A percentile compares a stretch with the other conserved stretches of the same genome.
Conservation (phyloP, 2,797 vertebrate genomes). For the Sebastes glaucus region DNA sequence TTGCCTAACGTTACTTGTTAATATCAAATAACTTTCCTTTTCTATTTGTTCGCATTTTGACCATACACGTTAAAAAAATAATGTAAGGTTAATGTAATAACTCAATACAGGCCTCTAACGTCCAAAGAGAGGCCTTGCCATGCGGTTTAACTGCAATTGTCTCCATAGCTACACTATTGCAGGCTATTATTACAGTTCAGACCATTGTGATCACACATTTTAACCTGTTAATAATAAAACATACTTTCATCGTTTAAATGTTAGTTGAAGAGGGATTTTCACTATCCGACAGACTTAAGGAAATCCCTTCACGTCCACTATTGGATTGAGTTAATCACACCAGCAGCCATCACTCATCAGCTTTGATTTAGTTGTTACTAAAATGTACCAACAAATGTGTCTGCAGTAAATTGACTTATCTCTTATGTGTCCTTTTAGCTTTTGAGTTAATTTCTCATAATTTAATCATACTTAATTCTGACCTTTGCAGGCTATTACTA, state of each 20-base stretch:
- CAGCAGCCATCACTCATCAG: not conserved
- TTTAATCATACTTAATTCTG: too few species aligned
- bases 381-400: not conserved
- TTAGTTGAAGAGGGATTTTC: not conserved
- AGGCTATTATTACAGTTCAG: accelerated
- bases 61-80: accelerated
- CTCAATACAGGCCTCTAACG: not conserved
- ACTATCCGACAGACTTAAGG: not conserved
- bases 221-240: too few species aligned
- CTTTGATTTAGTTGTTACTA: not conserved
- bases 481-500: too few species aligned
- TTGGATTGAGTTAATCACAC: not conserved
- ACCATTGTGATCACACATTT: not conserved
- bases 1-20: too few species aligned
- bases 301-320: not conserved
- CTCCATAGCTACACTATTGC: too few species aligned
- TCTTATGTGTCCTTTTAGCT: not conserved
- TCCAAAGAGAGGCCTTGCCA: conserved; percentile 46
- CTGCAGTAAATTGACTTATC: not conserved
- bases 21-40: accelerated
- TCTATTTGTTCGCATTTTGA: accelerated
- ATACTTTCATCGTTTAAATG: too few species aligned
- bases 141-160: not conserved
- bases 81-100: accelerated
- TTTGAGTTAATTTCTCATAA: not conserved